These are phyloP conservation scores for Megathymus violae DNA, from an alignment of 1,140 invertebrate species.

Conservation along the genomic window DNA sequence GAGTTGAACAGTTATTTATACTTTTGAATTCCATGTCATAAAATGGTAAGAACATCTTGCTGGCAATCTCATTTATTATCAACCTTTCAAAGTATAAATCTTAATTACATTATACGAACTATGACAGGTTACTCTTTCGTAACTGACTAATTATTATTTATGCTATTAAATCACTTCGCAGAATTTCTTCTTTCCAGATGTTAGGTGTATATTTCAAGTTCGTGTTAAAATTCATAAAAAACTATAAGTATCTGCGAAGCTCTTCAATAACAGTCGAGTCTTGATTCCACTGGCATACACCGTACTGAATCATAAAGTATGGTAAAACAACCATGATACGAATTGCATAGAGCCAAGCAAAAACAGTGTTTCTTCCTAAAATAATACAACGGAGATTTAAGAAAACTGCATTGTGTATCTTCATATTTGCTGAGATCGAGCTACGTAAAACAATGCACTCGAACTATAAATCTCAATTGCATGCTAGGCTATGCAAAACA, in stretches of 20 bases:
- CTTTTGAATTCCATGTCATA: too few species aligned
- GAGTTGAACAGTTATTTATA: too few species aligned
- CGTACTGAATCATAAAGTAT: slow-evolving; percentile 8
- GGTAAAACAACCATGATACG: slow-evolving; percentile 6
- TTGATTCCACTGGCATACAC: neutral
- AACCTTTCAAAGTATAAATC: too few species aligned
- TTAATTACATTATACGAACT: too few species aligned
- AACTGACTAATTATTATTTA: too few species aligned
- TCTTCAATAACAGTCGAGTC: neutral
- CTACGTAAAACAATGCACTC: slow-evolving; percentile 23
- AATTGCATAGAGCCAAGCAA: slow-evolving; percentile 19
- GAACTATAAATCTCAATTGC: slow-evolving; percentile 38
- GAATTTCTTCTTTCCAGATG: too few species aligned
- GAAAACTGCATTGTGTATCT: slow-evolving; percentile 23
- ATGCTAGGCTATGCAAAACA: slow-evolving; percentile 42
- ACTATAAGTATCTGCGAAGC: neutral
- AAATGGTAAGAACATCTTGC: too few species aligned
- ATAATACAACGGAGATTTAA: slow-evolving; percentile 14
- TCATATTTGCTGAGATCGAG: slow-evolving; percentile 26
- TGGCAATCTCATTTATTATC: too few species aligned
- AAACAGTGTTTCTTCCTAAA: slow-evolving; percentile 18
- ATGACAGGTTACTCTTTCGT: too few species aligned
- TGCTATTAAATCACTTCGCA: too few species aligned
- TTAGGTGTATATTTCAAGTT: too few species aligned
- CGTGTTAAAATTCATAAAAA: neutral